phyloP scores from a whole-genome alignment of 1,140 invertebrate genomes.

The Sinella curviseta region DNA sequence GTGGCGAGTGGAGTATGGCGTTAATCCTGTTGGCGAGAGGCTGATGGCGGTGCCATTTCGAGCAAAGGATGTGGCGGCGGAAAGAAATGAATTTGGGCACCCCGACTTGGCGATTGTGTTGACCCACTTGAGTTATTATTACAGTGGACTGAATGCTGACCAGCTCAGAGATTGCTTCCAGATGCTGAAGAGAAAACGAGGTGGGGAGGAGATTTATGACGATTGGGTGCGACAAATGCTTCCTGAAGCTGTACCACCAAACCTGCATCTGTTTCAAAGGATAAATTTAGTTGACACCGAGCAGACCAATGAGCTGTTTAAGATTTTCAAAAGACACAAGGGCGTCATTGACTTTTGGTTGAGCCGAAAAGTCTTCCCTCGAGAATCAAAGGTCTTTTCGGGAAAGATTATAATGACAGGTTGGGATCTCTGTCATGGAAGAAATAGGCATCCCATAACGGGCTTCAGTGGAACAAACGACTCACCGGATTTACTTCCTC shows the following conservation, averaged over 20 bases:
- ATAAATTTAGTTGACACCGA: constrained; percentile 38
- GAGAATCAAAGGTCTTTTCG: constrained; percentile 36
- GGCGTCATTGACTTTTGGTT: constrained; percentile 41
- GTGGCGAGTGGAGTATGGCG: constrained; percentile 47
- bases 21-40: constrained; percentile 29
- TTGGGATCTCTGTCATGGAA: constrained; percentile 34
- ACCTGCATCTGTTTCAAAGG: background rate
- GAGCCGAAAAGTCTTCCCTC: constrained; percentile 28
- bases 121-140: constrained; percentile 41
- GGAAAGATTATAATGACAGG: constrained; percentile 32
- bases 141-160: constrained; percentile 33
- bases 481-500: constrained; percentile 28
- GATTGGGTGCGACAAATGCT: constrained; percentile 18
- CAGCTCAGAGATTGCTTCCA: constrained; percentile 30
- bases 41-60: constrained; percentile 37
- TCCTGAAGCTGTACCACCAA: background rate
- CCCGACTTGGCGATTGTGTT: constrained; percentile 38
- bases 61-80: constrained; percentile 42
- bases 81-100: constrained; percentile 44
- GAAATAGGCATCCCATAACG: background rate
- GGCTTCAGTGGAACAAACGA: constrained; percentile 47
- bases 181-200: background rate
- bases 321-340: constrained; percentile 33
- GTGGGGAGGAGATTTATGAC: background rate
- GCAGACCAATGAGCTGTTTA: constrained; percentile 30